Conservation (phyloP, 2,888 invertebrate genomes). For the Alloplasta piceator region DNA sequence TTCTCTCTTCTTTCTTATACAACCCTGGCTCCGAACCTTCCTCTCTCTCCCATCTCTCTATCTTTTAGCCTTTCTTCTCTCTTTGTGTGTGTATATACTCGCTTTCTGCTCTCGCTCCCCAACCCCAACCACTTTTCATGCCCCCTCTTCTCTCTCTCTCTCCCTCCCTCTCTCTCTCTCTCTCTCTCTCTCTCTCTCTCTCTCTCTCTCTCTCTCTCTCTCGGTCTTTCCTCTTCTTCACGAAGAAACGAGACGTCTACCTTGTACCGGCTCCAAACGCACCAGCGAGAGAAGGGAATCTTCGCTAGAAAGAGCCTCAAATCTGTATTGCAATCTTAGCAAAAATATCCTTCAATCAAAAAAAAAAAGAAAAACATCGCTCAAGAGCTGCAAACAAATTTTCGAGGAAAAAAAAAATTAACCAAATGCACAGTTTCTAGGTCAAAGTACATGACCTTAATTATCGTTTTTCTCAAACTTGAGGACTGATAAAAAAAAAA, state of each 20-base stretch:
- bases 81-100: constrained; percentile 24
- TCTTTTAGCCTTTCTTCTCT: constrained; percentile 60
- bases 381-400: neutral
- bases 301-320: constrained; percentile 59
- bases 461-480: neutral
- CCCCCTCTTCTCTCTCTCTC: constrained; percentile 56
- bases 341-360: constrained; percentile 23
- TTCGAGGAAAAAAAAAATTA: neutral
- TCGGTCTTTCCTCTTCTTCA: constrained; percentile 12
- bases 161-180: constrained; percentile 43
- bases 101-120: constrained; percentile 54
- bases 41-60: constrained; percentile 50
- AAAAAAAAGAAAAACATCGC: neutral
- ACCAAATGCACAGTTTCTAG: neutral
- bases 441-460: neutral
- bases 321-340: constrained; percentile 53
- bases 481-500: neutral
- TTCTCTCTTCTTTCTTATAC: constrained; percentile 42
- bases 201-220: constrained; percentile 34
- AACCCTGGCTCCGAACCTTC: constrained; percentile 27
- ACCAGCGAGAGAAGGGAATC: constrained; percentile 32
- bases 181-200: too few relatives aligned
- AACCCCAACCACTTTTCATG: constrained; percentile 64
- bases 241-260: constrained; percentile 56
- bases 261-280: constrained; percentile 35